Base-by-base conservation (phyloP, 2,797 vertebrate genomes). In the Mormyrus hasselquistii region DNA sequence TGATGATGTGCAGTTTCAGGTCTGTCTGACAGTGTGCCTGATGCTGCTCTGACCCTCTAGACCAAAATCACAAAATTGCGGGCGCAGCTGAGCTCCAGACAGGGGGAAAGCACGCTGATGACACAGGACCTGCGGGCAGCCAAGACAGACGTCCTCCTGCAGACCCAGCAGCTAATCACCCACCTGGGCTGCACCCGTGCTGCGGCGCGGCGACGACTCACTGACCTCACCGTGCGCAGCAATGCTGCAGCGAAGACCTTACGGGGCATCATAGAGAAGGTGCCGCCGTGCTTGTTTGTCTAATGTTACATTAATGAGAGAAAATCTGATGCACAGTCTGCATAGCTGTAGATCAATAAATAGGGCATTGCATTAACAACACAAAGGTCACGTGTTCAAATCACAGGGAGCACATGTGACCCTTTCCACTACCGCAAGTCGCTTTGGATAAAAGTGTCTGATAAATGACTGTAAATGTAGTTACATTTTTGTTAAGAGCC, bases 101-200 rank as follows among this genome's bases (percentile, higher is more conserved):
- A 93, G 49, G 92, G 14, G 0, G 93, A 95, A 44, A 79, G 86
- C 12, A 73, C 96, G 52, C 89, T 94, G 83, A 92, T 92, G 90
- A 94, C 90, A 2, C 93, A 41, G 9, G 53, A 0, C 0, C 1
- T 90, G 0, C 90, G 91, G 53, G 92, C 92, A 0, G 92, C 94
- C 25, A 95, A 94, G 88, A 94, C 95, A 0, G 62, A 91, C 0
- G 89, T 93, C 57, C 91, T 94, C 0, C n/a, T 76, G 53, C 93
- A 92, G 29, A 93, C 95, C 4, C 94, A 90, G 34, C 94, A 93
- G 90, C 92, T 96, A 0, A 95, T 95, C 83, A 29, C 25, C 0
- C 92, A 94, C 50, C 92, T 94, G 93, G 94, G 87, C 38, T 92
- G 87, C 59, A 91, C 91, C 6, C 89, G 91, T 90, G 84, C 53